Conservation (phyloP, 1,140 invertebrate genomes). For the Hyles euphorbiae region DNA sequence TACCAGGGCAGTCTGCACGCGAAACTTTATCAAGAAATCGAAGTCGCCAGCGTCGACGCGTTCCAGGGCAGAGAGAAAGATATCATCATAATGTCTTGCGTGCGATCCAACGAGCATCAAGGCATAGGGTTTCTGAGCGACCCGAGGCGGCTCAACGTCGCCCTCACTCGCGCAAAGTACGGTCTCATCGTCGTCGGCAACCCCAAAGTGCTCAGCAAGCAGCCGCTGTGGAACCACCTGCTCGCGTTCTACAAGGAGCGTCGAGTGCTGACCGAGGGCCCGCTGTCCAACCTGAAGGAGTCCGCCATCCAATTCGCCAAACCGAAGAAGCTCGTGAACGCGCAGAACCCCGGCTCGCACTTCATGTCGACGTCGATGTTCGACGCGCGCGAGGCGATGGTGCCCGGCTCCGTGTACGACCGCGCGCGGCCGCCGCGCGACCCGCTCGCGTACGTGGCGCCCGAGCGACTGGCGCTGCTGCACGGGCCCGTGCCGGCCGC, state of each 20-base stretch:
- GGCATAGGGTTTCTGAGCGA: slow-evolving; percentile 98
- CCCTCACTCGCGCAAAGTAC: slow-evolving; percentile 97
- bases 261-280: slow-evolving; percentile 97
- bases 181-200: slow-evolving; percentile 99
- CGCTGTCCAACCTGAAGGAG: slow-evolving; percentile 97
- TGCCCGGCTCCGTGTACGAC: slow-evolving; percentile 84
- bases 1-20: slow-evolving; percentile 97
- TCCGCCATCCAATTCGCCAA: slow-evolving; percentile 98
- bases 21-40: slow-evolving; percentile 98
- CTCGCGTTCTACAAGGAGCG: slow-evolving; percentile 99
- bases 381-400: slow-evolving; percentile 91
- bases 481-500: slow-evolving; percentile 92
- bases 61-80: slow-evolving; percentile 99
- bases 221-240: slow-evolving; percentile 98
- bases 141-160: slow-evolving; percentile 97
- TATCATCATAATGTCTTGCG: slow-evolving; percentile 98
- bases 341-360: slow-evolving; percentile 95
- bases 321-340: slow-evolving; percentile 95
- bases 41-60: slow-evolving; percentile 99
- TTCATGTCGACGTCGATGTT: slow-evolving; percentile 98
- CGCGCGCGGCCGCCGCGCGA: slow-evolving; percentile 78
- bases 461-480: slow-evolving; percentile 86
- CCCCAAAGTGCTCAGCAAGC: slow-evolving; percentile 98
- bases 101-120: slow-evolving; percentile 94
- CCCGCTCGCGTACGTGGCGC: slow-evolving; percentile 94